These are phyloP conservation scores for Gymnobelideus leadbeateri DNA, from an alignment of 2,113 vertebrate species.

Conservation along the genomic window DNA sequence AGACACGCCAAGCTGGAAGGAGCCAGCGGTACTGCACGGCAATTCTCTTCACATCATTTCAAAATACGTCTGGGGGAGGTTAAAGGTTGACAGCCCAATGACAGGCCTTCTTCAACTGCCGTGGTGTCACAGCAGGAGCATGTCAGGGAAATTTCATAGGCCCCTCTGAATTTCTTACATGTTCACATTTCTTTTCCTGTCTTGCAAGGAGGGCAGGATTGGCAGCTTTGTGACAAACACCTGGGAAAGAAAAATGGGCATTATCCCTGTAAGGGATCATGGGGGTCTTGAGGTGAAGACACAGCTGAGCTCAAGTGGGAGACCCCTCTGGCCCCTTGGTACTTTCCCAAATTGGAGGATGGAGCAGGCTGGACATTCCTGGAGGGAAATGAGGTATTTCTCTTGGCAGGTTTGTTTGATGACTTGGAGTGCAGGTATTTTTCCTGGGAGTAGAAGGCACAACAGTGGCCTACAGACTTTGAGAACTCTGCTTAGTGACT, in stretches of 20 bases:
- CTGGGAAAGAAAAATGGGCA: slow-evolving; percentile 80
- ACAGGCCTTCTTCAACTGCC: slow-evolving; percentile 92
- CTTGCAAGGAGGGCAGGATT: slow-evolving; percentile 84
- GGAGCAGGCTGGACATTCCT: background rate
- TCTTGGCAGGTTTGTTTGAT: background rate
- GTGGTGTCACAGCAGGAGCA: slow-evolving; percentile 90
- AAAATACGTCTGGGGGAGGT: slow-evolving; percentile 88
- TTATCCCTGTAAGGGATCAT: slow-evolving; percentile 73
- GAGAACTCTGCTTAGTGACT: background rate
- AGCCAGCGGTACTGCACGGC: slow-evolving; percentile 79
- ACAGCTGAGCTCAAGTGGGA: background rate
- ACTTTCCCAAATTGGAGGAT: background rate
- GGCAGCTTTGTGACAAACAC: slow-evolving; percentile 87
- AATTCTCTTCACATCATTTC: slow-evolving; percentile 88
- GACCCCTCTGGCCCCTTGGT: background rate
- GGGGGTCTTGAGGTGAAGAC: slow-evolving; percentile 6
- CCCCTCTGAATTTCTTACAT: slow-evolving; percentile 87
- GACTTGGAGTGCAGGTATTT: background rate
- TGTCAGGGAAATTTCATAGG: slow-evolving; percentile 88
- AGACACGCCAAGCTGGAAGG: slow-evolving; percentile 85
- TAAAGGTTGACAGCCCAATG: slow-evolving; percentile 93
- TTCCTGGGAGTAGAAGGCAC: background rate
- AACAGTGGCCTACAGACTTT: background rate
- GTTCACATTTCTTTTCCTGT: slow-evolving; percentile 86
- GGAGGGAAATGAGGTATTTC: background rate